Conservation (phyloP, 2,888 invertebrate genomes). For the Protodeltote pygarga region DNA sequence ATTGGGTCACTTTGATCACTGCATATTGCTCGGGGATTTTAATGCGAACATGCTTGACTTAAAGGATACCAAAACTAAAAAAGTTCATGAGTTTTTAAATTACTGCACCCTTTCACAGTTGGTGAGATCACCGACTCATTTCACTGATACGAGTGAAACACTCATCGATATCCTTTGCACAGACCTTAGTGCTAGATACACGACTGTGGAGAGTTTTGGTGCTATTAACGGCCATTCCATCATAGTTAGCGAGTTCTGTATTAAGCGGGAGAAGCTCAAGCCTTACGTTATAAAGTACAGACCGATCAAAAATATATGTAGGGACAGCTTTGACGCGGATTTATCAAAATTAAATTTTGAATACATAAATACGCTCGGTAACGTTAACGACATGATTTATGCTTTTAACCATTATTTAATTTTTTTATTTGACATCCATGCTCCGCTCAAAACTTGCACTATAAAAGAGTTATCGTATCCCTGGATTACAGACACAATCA, state of each 20-base stretch:
- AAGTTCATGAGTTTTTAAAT: background rate
- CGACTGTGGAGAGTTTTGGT: background rate
- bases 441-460: background rate
- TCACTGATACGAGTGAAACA: background rate
- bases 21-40: background rate
- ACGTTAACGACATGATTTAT: slow-evolving; percentile 1
- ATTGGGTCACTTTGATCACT: background rate
- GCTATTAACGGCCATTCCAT: background rate
- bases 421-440: background rate
- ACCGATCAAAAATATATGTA: background rate
- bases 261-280: background rate
- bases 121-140: background rate
- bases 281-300: background rate
- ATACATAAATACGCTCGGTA: background rate
- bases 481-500: slow-evolving; percentile 13
- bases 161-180: slow-evolving; percentile 6
- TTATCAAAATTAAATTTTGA: background rate
- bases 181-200: background rate
- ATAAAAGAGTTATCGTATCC: background rate
- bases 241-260: background rate
- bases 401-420: background rate
- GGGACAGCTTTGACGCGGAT: background rate
- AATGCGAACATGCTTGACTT: background rate
- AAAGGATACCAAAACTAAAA: background rate
- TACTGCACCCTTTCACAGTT: background rate